Conservation (phyloP, 2,113 vertebrate species). For the Arvicanthis niloticus region DNA sequence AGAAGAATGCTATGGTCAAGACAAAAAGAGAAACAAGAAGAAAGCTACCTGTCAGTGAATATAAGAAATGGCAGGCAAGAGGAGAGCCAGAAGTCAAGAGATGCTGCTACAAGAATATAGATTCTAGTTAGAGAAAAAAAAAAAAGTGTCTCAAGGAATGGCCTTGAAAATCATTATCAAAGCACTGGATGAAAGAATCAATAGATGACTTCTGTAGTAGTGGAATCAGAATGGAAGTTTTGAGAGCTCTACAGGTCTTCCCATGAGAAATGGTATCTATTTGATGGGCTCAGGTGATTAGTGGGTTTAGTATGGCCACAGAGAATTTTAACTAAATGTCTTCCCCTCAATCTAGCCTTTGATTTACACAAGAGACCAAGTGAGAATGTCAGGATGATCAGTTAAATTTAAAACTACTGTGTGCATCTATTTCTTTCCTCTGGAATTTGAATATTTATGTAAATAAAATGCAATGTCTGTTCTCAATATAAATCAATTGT, state of each 20-base stretch:
- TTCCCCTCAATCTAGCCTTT: background rate
- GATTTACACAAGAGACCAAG: background rate
- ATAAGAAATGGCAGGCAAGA: background rate
- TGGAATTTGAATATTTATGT: background rate
- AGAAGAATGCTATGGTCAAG: background rate
- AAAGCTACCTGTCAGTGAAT: background rate
- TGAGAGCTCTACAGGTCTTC: fast-evolving
- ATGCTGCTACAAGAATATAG: background rate
- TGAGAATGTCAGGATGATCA: background rate
- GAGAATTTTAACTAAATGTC: background rate
- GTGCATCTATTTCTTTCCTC: background rate
- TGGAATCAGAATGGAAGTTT: background rate
- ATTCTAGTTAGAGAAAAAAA: background rate
- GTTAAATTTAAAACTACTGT: background rate
- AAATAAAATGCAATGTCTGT: background rate
- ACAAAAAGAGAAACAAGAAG: background rate
- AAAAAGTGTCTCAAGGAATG: background rate
- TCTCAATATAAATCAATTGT: background rate
- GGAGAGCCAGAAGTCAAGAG: background rate
- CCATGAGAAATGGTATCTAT: background rate
- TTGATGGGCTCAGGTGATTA: background rate
- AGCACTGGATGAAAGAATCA: background rate
- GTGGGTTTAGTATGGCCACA: background rate
- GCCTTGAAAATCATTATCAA: background rate
- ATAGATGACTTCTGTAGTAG: no score